Evolutionary conservation across 2,888 invertebrate species (phyloP), one percentile per base, ranked within the genome.

Genomic region (Eupeodes latifasciatus): DNA sequence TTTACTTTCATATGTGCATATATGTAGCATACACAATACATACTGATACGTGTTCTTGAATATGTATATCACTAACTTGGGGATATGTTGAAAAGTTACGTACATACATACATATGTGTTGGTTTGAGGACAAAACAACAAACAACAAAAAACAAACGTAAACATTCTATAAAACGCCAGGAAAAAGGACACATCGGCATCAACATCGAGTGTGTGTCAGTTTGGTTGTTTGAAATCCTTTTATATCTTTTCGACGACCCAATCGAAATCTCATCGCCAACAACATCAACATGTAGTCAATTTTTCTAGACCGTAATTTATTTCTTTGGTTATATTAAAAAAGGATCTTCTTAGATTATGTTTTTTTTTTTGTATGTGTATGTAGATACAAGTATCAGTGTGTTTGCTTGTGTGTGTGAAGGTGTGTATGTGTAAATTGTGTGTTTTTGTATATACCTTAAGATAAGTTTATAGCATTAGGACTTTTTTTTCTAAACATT

Each of bases 211-310:
- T 67, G 72, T 61, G 44, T 64, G 71, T 61, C 49, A 34, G 75
- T 77, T 76, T 47, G 81, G 40, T 72, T 81, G 72, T n/a, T n/a
- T 77, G 81, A 66, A 71, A 77, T 62, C 51, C 61, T 82, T 85
- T 78, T 85, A 74, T 78, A 72, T 76, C 80, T 51, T 66, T 76
- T 71, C 79, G 79, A 75, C 57, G 36, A 79, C 80, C 80, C 84
- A 87, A 87, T 87, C 84, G 80, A 87, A 87, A 84, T 84, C 87
- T 77, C 87, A 84, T 87, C 84, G 76, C 80, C 80, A 27, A 27
- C 77, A 76, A 84, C 87, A 84, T 87, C 84, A 87, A 84, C 87
- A 84, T 87, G 87, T 87, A 84, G 87, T 87, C 87, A 84, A 84
- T 87, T 84, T 40, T 84, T 75, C 84, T 49, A 77, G 76, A 80